Base-by-base conservation (phyloP, 2,113 vertebrate species). In the Scatophagus argus region DNA sequence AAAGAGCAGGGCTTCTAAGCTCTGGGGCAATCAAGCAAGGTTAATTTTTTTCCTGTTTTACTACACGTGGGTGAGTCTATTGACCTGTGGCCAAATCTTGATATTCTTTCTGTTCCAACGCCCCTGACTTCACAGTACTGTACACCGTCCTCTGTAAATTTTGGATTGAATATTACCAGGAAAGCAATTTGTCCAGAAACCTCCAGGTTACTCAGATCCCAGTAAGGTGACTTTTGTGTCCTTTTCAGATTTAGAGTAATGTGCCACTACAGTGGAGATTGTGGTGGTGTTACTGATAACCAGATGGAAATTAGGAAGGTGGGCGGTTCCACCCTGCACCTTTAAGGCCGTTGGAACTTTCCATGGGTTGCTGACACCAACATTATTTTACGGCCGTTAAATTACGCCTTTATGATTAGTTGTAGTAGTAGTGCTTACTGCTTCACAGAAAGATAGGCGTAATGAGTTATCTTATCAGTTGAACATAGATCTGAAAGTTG, bases 21-120 rank as follows among this genome's bases (percentile, higher is more conserved):
- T 87, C 70, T 27, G 58, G 62, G 79, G 74, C 82, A 85, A 90
- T 91, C 85, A 72, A 62, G 74, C 71, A 21, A 60, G 34, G 91
- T 93, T 93, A 87, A 93, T 93, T 93, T 89, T 92, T 74, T 60
- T 67, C 65, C 44, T 19, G 36, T 89, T 91, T 90, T 90, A 83
- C 79, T 81, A 88, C 84, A 81, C 34, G 56, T 63, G 71, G 67
- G 65, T 65, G 54, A 87, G 74, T 70, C 63, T 79, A 19, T 43
- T 90, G 84, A 88, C 84, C 87, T 66, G 66, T 69, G 79, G 78
- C 78, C 78, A 83, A 78, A 79, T 73, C 66, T 38, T 17, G 13
- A 36, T 29, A 46, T 75, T 61, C 67, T 69, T 89, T 86, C 79
- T 70, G 62, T 83, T 67, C 64, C 81, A 67, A 43, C 8, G 64